Conservation (phyloP, 2,797 vertebrate species). For the Malurus leucopterus region DNA sequence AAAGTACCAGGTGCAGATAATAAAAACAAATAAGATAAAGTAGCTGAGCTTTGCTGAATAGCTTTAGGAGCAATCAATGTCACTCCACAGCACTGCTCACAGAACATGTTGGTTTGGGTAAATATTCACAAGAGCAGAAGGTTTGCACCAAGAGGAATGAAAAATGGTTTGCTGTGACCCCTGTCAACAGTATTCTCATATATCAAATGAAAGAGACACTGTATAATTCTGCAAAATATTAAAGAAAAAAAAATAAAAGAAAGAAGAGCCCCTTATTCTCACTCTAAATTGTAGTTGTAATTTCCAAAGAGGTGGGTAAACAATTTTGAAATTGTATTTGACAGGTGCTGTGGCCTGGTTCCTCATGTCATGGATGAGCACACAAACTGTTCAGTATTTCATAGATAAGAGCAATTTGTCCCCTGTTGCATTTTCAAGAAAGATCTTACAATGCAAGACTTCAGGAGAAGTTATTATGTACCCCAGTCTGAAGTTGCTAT, state of each 20-base stretch:
- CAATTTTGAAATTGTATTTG: neutral
- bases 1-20: neutral
- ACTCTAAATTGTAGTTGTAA: neutral
- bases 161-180: neutral
- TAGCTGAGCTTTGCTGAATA: neutral
- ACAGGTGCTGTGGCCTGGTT: neutral
- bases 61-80: neutral
- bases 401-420: rapidly evolving
- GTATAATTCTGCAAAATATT: neutral
- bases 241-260: neutral
- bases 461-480: neutral
- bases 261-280: neutral
- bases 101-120: neutral
- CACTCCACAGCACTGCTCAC: neutral
- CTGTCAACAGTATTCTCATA: neutral
- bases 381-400: neutral
- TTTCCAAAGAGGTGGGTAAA: neutral
- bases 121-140: neutral
- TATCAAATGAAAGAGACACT: neutral
- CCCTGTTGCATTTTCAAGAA: neutral
- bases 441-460: neutral
- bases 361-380: neutral
- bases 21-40: neutral
- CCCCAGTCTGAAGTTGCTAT: neutral
- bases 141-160: neutral